Evolutionary conservation across 1,140 invertebrate genomes (phyloP), one percentile per base, ranked within the genome.

Genomic region (Drosophila tristis): DNA sequence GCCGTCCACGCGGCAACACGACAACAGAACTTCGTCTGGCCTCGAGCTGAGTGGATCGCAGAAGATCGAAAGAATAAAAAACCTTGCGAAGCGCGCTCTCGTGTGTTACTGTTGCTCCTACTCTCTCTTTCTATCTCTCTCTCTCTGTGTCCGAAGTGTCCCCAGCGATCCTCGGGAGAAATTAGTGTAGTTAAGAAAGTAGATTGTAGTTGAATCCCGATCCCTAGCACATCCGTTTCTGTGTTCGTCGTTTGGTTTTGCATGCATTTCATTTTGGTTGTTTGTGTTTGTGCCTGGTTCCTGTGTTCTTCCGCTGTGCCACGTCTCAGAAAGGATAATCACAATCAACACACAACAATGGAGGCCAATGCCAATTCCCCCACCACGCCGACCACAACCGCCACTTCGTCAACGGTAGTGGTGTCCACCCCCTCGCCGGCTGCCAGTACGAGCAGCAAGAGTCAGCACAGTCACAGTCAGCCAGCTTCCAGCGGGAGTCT

Each of bases 21-120:
- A 72, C 45, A 76, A 78, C 87, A 90, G 87, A 90, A 90, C 76
- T 86, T 87, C 74, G 74, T 87, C 87, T 90, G 87, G 82, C 87
- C 82, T 90, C 87, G 82, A 84, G 82, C 80, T 87, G 78, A 87
- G 60, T 86, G 86, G 86, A 81, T 85, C 74, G 61, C 74, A 74
- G 57, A 78, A 80, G 66, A 85, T 89, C 76, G 51, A 39, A 39
- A 4, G 35, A 29, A 29, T 2, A 29, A 31, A 49, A 64, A 43
- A 64, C 61, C 61, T 57, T 68, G 25, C 44, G 35, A 26, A 66
- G 47, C 77, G 73, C 77, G 72, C 35, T 71, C 56, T 56, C 78
- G 48, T 77, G 72, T 71, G 59, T 50, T 50, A 42, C 54, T 65
- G 44, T 35, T 35, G 31, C 31, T 35, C 31, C 31, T 15, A 62